These are phyloP conservation scores for Rugalucina vietnamica DNA, from an alignment of 2,888 invertebrate genomes.

Conservation along the genomic window DNA sequence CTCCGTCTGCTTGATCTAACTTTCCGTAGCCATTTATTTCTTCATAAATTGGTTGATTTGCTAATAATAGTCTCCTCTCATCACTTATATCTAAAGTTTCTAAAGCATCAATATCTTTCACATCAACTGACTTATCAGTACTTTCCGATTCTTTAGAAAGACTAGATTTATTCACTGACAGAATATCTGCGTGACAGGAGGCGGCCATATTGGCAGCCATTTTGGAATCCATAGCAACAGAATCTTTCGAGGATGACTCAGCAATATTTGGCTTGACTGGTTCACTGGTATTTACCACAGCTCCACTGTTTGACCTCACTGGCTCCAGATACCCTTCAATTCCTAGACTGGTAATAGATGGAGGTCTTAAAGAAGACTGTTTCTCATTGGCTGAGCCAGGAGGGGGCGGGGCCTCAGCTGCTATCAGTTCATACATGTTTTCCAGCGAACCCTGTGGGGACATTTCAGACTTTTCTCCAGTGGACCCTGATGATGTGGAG, in stretches of 20 bases:
- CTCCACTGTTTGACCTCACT: conserved; percentile 57
- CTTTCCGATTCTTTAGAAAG: conserved; percentile 22
- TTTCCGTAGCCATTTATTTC: conserved; percentile 75
- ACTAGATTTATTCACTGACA: conserved; percentile 38
- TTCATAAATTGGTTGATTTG: conserved; percentile 79
- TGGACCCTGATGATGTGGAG: conserved; percentile 60
- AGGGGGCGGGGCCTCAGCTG: conserved; percentile 71
- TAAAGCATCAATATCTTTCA: conserved; percentile 17
- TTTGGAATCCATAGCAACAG: conserved; percentile 44
- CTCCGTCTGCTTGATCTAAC: conserved; percentile 14
- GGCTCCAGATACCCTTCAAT: conserved; percentile 76
- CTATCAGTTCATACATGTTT: conserved; percentile 78
- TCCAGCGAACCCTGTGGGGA: conserved; percentile 78
- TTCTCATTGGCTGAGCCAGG: conserved; percentile 64
- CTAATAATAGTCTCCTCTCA: conserved; percentile 69
- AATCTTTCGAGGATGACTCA: conserved; percentile 58
- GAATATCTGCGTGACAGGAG: conserved; percentile 25
- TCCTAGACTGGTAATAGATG: conserved; percentile 42
- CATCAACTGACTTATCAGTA: background rate
- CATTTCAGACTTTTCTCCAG: conserved; percentile 71
- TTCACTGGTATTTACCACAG: conserved; percentile 19
- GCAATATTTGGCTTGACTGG: conserved; percentile 44
- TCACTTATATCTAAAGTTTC: conserved; percentile 63
- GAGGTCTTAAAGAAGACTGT: conserved; percentile 43
- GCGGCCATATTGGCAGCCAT: conserved; percentile 30